Base-by-base conservation (phyloP, 2,113 vertebrate genomes). In the Hemichromis elongatus region DNA sequence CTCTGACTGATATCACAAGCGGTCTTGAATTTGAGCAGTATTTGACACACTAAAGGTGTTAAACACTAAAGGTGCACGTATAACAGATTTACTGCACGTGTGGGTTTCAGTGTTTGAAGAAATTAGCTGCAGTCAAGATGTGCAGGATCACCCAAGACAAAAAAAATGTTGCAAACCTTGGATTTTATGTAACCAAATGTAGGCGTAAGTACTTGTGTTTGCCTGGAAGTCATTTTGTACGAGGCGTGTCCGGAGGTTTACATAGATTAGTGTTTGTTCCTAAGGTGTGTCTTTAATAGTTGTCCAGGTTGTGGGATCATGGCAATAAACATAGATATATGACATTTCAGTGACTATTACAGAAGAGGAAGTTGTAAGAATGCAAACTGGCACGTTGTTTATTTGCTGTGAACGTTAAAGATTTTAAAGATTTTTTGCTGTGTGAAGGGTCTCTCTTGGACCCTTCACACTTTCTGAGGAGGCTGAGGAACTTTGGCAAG, bases 241-340 rank as follows among this genome's bases (percentile, higher is more conserved):
- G 6, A 92, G 90, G 94, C 3, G 83, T 92, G 92, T 13, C 91
- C 19, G 42, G 47, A 52, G 30, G 66, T 82, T 90, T 82, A 77
- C 30, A 79, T 28, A 90, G 88, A 90, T 88, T 83, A 93, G n/a
- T 55, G 28, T 86, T 63, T 87, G 54, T 83, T 90, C 9, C 42
- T 57, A 88, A 90, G 91, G 93, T 92, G 91, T 81, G 93, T 77
- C 66, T 83, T 3, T 40, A 79, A 82, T 90, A 5, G 7, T 90
- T 89, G 84, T 87, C 55, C 26, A 77, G 66, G 57, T 33, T 81
- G 56, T 88, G 77, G 56, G 37, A 87, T 85, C 47, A 83, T 8
- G 16, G 55, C 70, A 50, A 84, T 85, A 85, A 91, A 86, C 21
- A 19, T 59, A 30, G 28, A 81, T 66, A 4, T 18, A 35, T 86